Evolutionary conservation across 2,888 invertebrate species (phyloP), one percentile per base, ranked within the genome.

Genomic region (Phytoseiulus persimilis): DNA sequence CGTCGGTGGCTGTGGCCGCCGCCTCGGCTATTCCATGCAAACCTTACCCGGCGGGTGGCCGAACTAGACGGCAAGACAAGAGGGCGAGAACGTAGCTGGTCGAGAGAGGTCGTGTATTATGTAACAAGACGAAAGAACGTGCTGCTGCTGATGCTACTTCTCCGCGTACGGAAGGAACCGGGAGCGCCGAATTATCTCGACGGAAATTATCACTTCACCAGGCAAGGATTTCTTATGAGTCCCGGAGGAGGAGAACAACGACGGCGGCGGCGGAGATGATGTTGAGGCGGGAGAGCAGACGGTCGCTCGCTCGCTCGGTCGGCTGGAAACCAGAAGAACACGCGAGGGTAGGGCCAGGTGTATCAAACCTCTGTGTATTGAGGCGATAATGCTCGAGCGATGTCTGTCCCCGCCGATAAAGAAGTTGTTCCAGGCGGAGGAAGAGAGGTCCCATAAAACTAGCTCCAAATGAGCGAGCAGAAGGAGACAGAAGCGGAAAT

Each of bases 171-270:
- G 65, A 65, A 65, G 65, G 65, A 65, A 65, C 65, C 65, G 28
- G 18, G 65, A 65, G 65, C 65, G 65, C 65, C 65, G 65, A 65
- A 65, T 65, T 65, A 65, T 65, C 65, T 45, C 87, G 87, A 87
- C 39, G 87, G 45, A 32, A 87, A 87, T 87, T 87, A 87, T 87
- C 87, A 87, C 87, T 87, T 87, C 39, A 33, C 87, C 39, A 65
- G 65, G 65, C 65, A 87, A 87, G 87, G 87, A 33, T 87, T 87
- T 87, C 87, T 87, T 87, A 87, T 87, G 87, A 87, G 87, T 87
- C 87, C 31, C 87, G 39, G 87, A 87, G 87, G 87, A 33, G 45
- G 28, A 33, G 31, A 32, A 23, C 5, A 5, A 32, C 32, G 84
- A 31, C 84, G 84, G 84, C 23, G 32, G 32, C 39, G 32, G 28